Evolutionary conservation across 53 echinoderm and acorn worm genomes (phyloP).

Genomic region (Temnopleurus reevesii): DNA sequence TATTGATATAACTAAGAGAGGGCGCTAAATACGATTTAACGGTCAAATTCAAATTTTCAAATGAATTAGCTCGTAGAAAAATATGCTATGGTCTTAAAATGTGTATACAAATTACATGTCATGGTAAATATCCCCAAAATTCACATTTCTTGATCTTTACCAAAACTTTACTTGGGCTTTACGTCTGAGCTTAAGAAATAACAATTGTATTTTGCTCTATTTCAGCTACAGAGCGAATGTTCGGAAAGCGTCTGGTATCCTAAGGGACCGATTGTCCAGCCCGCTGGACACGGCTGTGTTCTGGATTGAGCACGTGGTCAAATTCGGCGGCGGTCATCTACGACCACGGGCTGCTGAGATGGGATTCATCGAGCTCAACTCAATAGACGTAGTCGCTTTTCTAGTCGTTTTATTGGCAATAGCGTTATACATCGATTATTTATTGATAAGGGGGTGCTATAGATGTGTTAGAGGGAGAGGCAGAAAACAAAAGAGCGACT

Average conservation of each 20-base stretch:
- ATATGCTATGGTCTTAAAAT: too few relatives aligned
- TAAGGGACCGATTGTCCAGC: constrained; percentile 10
- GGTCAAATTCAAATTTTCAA: too few relatives aligned
- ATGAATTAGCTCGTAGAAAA: too few relatives aligned
- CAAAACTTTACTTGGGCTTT: too few relatives aligned
- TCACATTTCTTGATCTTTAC: too few relatives aligned
- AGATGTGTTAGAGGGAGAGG: background rate
- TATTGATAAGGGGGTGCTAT: background rate
- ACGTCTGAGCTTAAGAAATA: too few relatives aligned
- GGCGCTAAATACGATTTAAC: too few relatives aligned
- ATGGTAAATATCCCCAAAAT: too few relatives aligned
- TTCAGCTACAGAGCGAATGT: constrained; percentile 10
- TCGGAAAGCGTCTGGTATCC: background rate
- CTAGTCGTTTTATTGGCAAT: background rate
- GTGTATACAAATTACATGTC: too few relatives aligned
- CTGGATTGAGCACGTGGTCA: constrained; percentile 58
- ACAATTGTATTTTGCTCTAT: background rate
- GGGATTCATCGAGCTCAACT: constrained; percentile 47
- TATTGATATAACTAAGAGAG: too few relatives aligned
- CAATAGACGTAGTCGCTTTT: constrained; percentile 42
- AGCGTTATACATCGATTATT: background rate
- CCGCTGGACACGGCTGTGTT: constrained; percentile 50
- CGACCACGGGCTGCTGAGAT: constrained; percentile 23
- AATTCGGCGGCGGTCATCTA: constrained; percentile 44
- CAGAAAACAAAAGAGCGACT: constrained; percentile 10